Conservation (phyloP, 2,113 vertebrate genomes). For the Microtus pennsylvanicus region DNA sequence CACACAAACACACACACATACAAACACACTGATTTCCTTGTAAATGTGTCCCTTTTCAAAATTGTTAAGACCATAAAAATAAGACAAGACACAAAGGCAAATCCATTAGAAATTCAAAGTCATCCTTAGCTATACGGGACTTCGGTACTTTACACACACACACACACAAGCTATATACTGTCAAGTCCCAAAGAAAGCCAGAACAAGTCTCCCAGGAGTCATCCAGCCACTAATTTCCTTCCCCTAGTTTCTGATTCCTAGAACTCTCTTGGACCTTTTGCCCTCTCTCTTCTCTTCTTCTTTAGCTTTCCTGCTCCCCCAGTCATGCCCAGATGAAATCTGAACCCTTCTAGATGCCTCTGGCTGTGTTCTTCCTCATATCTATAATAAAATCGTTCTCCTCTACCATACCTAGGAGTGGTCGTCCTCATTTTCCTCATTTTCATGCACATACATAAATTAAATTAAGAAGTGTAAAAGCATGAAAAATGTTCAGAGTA, state of each 20-base stretch:
- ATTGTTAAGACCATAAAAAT: conserved; percentile 27
- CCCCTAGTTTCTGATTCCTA: background rate
- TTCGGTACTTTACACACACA: background rate
- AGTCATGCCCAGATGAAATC: background rate
- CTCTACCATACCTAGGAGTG: background rate
- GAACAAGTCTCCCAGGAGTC: background rate
- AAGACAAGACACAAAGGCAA: background rate
- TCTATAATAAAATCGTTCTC: background rate
- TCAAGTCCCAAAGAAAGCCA: no score
- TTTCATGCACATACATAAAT: background rate
- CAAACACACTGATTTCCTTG: background rate
- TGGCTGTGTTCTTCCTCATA: background rate
- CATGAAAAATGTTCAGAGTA: no score
- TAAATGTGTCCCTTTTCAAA: background rate
- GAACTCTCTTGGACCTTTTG: background rate
- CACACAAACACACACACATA: background rate
- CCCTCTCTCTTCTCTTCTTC: background rate
- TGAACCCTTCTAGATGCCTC: background rate
- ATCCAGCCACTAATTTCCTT: background rate
- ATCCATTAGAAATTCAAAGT: background rate
- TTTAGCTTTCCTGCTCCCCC: background rate
- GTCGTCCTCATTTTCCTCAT: background rate
- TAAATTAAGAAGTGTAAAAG: background rate
- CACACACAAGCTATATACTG: background rate
- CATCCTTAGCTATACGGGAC: background rate